phyloP scores from a whole-genome alignment of 2,888 invertebrate genomes.

The Amorpha juglandis region DNA sequence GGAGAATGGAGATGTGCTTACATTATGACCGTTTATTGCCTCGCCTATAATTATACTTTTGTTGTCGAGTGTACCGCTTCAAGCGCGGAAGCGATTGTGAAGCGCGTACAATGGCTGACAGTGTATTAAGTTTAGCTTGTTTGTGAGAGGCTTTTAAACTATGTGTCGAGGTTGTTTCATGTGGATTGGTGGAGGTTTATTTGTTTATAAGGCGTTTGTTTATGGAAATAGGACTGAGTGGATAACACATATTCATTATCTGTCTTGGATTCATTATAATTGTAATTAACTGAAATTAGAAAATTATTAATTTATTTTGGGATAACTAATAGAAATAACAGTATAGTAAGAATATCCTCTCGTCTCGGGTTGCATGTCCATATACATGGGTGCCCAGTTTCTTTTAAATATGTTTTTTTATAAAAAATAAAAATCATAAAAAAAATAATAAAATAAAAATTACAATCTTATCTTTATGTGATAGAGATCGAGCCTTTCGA shows the following conservation, averaged over 20 bases:
- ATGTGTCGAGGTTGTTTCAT: neutral
- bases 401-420: too few relatives aligned
- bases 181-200: neutral
- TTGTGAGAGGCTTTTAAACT: neutral
- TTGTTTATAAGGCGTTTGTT: neutral
- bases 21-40: neutral
- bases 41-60: constrained; percentile 13
- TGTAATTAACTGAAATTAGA: neutral
- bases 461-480: too few relatives aligned
- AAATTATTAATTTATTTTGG: too few relatives aligned
- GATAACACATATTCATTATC: too few relatives aligned
- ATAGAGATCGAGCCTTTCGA: too few relatives aligned
- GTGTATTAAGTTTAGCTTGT: constrained; percentile 1
- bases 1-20: neutral
- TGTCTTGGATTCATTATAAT: too few relatives aligned
- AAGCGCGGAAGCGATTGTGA: constrained; percentile 8
- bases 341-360: too few relatives aligned
- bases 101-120: neutral
- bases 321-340: too few relatives aligned
- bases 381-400: too few relatives aligned
- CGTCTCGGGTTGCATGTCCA: too few relatives aligned
- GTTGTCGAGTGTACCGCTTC: constrained; percentile 12
- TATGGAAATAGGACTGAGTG: neutral
- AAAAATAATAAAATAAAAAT: too few relatives aligned
- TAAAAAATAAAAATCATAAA: too few relatives aligned